Evolutionary conservation across 2,888 invertebrate species (phyloP).

Genomic region (Homarus gammarus): DNA sequence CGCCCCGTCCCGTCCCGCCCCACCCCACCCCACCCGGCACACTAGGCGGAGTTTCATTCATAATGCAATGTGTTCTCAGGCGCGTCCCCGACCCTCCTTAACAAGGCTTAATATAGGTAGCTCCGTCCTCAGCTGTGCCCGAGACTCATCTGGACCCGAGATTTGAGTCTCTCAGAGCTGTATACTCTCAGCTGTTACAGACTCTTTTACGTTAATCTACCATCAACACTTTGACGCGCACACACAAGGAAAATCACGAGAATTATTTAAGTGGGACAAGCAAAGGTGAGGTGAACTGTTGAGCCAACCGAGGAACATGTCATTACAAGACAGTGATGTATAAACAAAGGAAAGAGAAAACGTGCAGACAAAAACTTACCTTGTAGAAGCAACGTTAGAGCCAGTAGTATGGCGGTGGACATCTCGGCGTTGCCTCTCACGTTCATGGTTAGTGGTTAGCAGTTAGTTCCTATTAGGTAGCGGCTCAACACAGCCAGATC

Average conservation of each 20-base stretch:
- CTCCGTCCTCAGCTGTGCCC: neutral
- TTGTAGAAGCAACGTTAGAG: neutral
- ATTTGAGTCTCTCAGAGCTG: neutral
- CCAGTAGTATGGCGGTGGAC: neutral
- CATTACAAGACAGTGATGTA: too few relatives aligned
- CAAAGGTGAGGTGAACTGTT: too few relatives aligned
- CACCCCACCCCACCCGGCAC: neutral
- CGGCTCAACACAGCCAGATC: neutral
- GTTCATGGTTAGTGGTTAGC: neutral
- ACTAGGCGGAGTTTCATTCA: neutral
- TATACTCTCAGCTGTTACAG: too few relatives aligned
- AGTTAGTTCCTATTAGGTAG: neutral
- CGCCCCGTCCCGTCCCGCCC: neutral
- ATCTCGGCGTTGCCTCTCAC: slow-evolving; percentile 1
- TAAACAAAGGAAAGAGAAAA: too few relatives aligned
- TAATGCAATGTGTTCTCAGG: neutral
- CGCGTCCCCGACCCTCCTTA: neutral
- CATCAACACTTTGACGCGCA: too few relatives aligned
- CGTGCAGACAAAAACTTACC: neutral
- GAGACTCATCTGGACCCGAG: neutral
- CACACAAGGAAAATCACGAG: too few relatives aligned
- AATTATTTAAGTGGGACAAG: too few relatives aligned
- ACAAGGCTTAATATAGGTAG: neutral
- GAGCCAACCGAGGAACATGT: too few relatives aligned
- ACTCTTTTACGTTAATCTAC: too few relatives aligned